A percentile compares a stretch with the other conserved stretches of the same genome.
phyloP scores from a whole-genome alignment of 1,140 invertebrate genomes.

The Drosophila kepulauana region DNA sequence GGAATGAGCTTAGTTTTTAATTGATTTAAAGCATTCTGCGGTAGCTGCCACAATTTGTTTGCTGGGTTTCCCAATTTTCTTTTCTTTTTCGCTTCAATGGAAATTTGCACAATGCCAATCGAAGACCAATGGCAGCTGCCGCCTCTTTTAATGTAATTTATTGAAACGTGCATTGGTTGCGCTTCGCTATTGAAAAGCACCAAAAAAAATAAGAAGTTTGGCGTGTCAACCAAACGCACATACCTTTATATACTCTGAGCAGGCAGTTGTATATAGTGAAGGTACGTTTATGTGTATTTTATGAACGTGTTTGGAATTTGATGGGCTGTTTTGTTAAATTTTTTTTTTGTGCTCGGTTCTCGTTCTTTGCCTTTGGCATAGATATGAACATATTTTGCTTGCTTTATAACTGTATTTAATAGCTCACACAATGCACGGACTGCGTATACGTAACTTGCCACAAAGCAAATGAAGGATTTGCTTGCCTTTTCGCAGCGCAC shows the following conservation, averaged over 20 bases:
- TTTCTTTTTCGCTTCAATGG: conserved; percentile 5
- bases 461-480: conserved; percentile 39
- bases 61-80: neutral
- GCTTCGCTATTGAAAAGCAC: conserved; percentile 33
- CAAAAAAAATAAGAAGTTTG: conserved; percentile 3
- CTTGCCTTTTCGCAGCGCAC: conserved; percentile 21
- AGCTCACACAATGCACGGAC: conserved; percentile 31
- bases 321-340: conserved; percentile 33
- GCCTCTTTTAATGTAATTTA: conserved; percentile 68
- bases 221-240: conserved; percentile 58
- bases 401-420: conserved; percentile 63
- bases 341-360: neutral
- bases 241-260: conserved; percentile 2
- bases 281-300: conserved; percentile 42
- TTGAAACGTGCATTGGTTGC: conserved; percentile 61
- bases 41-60: neutral
- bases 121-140: conserved; percentile 17
- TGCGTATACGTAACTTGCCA: conserved; percentile 10
- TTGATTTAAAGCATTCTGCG: neutral
- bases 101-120: conserved; percentile 7
- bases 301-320: conserved; percentile 68
- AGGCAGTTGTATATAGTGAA: conserved; percentile 10
- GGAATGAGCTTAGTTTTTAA: conserved; percentile 12
- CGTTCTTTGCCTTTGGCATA: conserved; percentile 18
- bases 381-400: conserved; percentile 53